Evolutionary conservation across 2,797 vertebrate species (phyloP).

Genomic region (Pterois miles): DNA sequence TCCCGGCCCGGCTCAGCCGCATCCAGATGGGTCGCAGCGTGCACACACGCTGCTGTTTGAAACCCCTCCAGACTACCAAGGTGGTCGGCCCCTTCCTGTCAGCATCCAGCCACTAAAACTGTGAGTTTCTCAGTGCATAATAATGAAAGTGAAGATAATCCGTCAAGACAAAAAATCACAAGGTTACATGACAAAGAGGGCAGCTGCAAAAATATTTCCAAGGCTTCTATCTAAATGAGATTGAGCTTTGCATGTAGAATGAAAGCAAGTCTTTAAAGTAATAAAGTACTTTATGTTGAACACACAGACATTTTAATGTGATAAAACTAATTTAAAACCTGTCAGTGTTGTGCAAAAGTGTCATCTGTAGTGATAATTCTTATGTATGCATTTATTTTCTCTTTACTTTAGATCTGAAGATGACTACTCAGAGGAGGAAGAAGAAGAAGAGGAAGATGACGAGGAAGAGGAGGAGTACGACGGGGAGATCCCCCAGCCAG

Average conservation of each 20-base stretch:
- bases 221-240: neutral
- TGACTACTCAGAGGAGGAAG: slow-evolving; percentile 92
- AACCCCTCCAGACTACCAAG: slow-evolving; percentile 85
- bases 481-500: slow-evolving; percentile 82
- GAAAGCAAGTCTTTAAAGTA: no score
- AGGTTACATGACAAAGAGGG: neutral
- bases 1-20: slow-evolving; percentile 87
- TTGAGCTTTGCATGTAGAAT: neutral
- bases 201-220: neutral
- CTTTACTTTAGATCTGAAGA: slow-evolving; percentile 90
- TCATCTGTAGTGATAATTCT: neutral
- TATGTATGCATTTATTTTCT: neutral
- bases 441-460: slow-evolving; percentile 80
- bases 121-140: slow-evolving; percentile 81
- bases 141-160: neutral
- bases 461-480: slow-evolving; percentile 84
- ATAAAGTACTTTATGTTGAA: no score
- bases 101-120: slow-evolving; percentile 98
- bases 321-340: neutral
- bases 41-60: slow-evolving; percentile 95
- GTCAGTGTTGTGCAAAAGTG: neutral
- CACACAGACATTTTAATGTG: neutral
- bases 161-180: neutral
- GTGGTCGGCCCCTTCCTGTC: slow-evolving; percentile 90
- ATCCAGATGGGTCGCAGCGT: slow-evolving; percentile 89